Evolutionary conservation across 1,140 invertebrate genomes (phyloP).

Genomic region (Drosophila arizonae): DNA sequence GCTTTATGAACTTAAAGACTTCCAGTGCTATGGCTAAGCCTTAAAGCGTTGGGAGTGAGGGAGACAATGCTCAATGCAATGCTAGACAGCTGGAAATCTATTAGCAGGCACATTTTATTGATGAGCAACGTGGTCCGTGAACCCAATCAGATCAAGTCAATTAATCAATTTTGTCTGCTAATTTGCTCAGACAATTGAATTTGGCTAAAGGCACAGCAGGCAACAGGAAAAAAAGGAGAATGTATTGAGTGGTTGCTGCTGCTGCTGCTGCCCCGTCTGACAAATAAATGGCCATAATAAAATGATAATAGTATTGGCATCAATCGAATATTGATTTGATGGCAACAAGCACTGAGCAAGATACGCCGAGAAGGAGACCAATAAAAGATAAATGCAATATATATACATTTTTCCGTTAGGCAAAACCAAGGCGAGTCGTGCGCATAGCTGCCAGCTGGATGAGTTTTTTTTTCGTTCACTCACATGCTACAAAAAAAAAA

Average conservation of each 20-base stretch:
- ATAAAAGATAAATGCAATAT: conserved; percentile 80
- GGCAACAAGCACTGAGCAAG: conserved; percentile 40
- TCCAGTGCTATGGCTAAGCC: not conserved
- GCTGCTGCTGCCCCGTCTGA: conserved; percentile 30
- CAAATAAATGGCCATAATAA: conserved; percentile 81
- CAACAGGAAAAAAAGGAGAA: conserved; percentile 41
- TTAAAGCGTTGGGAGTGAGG: not conserved
- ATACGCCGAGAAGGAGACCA: conserved; percentile 26
- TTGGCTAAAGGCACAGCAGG: conserved; percentile 34
- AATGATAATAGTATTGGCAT: conserved; percentile 79
- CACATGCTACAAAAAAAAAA: not conserved
- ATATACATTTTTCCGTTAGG: conserved; percentile 42
- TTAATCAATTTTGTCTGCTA: conserved; percentile 64
- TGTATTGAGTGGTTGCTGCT: conserved; percentile 14
- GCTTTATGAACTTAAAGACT: conserved; percentile 21
- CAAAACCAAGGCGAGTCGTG: conserved; percentile 39
- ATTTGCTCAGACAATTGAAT: conserved; percentile 54
- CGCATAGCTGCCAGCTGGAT: conserved; percentile 20
- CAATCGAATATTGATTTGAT: conserved; percentile 81
- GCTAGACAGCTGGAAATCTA: conserved; percentile 6
- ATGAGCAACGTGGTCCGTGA: conserved; percentile 21
- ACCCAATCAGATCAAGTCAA: conserved; percentile 56
- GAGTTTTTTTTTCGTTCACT: not conserved
- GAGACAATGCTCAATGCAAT: too few relatives aligned
- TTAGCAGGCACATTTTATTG: conserved; percentile 10